phyloP scores from a whole-genome alignment of 2,113 vertebrate species.

The Oryzias celebensis region DNA sequence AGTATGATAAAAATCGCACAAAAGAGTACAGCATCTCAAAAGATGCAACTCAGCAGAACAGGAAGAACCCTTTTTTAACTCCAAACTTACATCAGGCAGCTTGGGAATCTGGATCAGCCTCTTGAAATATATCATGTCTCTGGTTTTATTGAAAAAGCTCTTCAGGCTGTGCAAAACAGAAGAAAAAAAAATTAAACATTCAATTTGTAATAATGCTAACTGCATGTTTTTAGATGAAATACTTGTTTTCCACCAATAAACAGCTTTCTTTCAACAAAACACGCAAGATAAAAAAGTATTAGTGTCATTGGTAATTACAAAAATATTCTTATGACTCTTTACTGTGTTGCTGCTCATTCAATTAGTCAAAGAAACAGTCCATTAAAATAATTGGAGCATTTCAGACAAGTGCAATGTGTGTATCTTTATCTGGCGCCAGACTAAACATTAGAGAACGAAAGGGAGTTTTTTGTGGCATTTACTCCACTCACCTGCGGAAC shows the following conservation, averaged over 20 bases:
- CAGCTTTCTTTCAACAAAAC: not conserved
- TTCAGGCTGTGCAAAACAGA: constrained; percentile 81
- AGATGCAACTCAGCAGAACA: constrained; percentile 18
- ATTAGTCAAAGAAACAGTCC: no score
- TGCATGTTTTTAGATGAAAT: not conserved
- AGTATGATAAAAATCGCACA: not conserved
- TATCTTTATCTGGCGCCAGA: no score
- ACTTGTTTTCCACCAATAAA: not conserved
- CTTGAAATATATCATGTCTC: constrained; percentile 97
- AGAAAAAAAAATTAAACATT: not conserved
- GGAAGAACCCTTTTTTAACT: not conserved
- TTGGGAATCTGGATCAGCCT: constrained; percentile 96
- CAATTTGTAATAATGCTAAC: not conserved
- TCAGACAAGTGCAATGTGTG: no score
- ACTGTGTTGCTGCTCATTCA: no score
- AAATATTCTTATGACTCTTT: no score
- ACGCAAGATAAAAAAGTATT: not conserved
- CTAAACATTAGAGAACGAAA: no score
- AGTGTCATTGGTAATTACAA: no score
- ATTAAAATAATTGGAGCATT: no score
- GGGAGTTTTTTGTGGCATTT: not conserved
- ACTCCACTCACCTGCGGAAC: constrained; percentile 86
- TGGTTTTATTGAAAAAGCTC: constrained; percentile 91
- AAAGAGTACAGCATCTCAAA: not conserved
- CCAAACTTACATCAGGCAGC: constrained; percentile 86